Base-by-base conservation (phyloP, 2,888 invertebrate genomes). In the Drosophila cracens region DNA sequence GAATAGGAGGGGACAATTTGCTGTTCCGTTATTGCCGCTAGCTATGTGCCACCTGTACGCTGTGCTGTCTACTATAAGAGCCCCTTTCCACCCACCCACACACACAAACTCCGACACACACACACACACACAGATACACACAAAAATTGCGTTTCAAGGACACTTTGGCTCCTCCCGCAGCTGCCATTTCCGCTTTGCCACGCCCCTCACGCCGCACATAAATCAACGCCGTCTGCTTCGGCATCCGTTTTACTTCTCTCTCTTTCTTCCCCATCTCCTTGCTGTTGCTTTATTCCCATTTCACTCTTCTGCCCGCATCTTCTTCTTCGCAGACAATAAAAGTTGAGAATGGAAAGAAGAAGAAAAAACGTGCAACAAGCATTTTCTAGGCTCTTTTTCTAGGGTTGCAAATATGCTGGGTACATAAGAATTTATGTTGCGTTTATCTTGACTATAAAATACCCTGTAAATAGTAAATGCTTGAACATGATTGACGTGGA, bases 11-110 rank as follows among this genome's bases (percentile, higher is more conserved):
- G 13, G 58, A 36, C 29, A 43, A 27, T 57, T 63, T 66, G 62
- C 31, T 64, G 27, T 58, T 54, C 54, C 59, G 61, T 36, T 75
- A 40, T 56, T 64, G 77, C 84, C 69, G 29, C 40, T 36, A 71
- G 89, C 89, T 87, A 65, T 89, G 87, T 87, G 89, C 84, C 84
- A 85, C 89, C 87, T 87, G 89, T 89, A 59, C 69, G 67, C 67
- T 34, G 51, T 40, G 51, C 67, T 25, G 34, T 29, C 34, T 54
- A 36, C 27, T 27, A 16, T 31, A 7, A 52, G 2, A 40, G 10
- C 6, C 13, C 18, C 25, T 10, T 40, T 21, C 7, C 52, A 11
- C 27, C 18, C 40, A n/a, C 13, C 8, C 25, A n/a, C 3, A 2
- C 27, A 7, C 51, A 57, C 29, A 29, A 7, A 7, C 29, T 29